Base-by-base conservation (phyloP, 2,888 invertebrate genomes). In the Acheta domesticus region DNA sequence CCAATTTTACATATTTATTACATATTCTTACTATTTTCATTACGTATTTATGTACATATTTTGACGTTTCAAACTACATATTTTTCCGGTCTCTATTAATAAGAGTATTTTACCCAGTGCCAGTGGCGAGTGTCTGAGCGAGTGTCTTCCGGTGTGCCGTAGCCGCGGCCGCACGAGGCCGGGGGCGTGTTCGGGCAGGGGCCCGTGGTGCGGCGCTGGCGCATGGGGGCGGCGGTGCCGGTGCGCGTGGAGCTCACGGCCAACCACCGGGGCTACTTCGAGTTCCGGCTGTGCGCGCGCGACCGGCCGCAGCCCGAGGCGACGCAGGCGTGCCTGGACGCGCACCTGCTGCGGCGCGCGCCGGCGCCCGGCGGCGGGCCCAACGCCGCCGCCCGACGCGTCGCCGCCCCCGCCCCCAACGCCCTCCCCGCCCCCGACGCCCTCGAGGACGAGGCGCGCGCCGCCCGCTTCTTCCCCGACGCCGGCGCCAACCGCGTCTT, bases 231-330 rank as follows among this genome's bases (percentile, higher is more conserved):
- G 75, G 86, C 90, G 74, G 91, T 96, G 82, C 91, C 91, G 16
- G 91, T 96, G 80, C 91, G 93, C 81, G 91, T 96, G 0, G 94
- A 96, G 85, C 86, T 96, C n/a, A 96, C 96, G 0, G 96, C 96
- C 49, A 95, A 92, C 85, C 96, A 96, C 86, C 91, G 91, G 85
- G 96, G 96, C 2, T 94, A 91, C 87, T 96, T 96, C 84, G 94
- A 96, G 85, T 96, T 96, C 86, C 89, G 94, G 81, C 85, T 95
- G 5, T 96, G 96, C 85, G 92, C 94, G 2, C 91, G 94, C 85
- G 87, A 87, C 79, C 86, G 87, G 73, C 86, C 85, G 1, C 48
- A 79, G 76, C 80, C 82, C 77, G 84, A 84, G 48, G 84, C 81
- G 14, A 82, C 83, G 74, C 94, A 96, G 62, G 62, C 62, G 2